phyloP scores from a whole-genome alignment of 2,888 invertebrate species.

The Dromius quadrimaculatus region DNA sequence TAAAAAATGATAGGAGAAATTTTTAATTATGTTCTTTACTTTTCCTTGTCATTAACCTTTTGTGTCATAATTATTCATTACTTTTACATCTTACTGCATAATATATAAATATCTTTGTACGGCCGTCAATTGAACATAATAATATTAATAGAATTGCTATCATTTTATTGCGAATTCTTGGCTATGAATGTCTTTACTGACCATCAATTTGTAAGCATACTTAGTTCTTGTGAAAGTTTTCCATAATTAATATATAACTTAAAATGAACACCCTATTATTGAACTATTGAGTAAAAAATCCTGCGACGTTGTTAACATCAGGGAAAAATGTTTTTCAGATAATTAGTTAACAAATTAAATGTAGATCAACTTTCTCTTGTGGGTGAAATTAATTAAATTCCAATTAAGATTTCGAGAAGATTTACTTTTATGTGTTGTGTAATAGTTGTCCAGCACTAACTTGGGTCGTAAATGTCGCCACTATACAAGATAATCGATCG shows the following conservation, averaged over 20 bases:
- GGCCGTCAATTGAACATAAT: no score
- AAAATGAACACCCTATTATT: no score
- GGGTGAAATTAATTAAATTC: neutral
- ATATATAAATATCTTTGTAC: neutral
- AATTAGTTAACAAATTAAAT: neutral
- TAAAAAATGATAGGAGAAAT: constrained; percentile 2
- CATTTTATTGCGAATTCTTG: no score
- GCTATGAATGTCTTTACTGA: no score
- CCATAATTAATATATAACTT: no score
- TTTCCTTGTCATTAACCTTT: constrained; percentile 22
- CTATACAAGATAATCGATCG: constrained; percentile 9
- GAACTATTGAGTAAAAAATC: no score
- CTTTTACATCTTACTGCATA: constrained; percentile 4
- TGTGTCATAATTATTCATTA: constrained; percentile 22
- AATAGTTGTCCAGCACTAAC: neutral
- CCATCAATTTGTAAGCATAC: no score
- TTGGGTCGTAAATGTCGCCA: constrained; percentile 13
- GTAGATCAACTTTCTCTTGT: constrained; percentile 24
- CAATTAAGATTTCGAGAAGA: constrained; percentile 11
- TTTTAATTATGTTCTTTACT: constrained; percentile 9
- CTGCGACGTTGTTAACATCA: no score
- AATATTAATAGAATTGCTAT: no score
- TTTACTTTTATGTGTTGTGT: constrained; percentile 6
- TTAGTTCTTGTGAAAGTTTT: no score
- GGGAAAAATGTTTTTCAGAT: neutral